A percentile compares a stretch with the other conserved stretches of the same genome.
Evolutionary conservation across 2,797 vertebrate genomes (phyloP).

Genomic region (Acanthurus leucopareius): DNA sequence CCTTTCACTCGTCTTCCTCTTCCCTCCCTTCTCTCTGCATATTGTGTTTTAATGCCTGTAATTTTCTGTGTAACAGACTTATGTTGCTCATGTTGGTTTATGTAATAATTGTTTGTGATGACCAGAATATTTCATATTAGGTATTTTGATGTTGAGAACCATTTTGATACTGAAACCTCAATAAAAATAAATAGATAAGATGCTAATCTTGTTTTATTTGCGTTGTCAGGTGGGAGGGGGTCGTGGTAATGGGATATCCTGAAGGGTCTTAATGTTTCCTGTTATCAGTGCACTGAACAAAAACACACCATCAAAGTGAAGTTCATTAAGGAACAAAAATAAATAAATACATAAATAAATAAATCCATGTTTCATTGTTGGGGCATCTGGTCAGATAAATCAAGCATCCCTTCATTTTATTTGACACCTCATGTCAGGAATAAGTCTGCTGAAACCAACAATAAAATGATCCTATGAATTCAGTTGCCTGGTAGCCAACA

Average conservation of each 20-base stretch:
- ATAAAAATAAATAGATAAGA: slow-evolving; percentile 71
- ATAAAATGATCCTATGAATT: background rate
- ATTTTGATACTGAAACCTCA: slow-evolving; percentile 67
- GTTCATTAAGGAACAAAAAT: no score
- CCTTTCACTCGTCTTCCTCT: slow-evolving; percentile 23
- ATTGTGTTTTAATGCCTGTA: slow-evolving; percentile 63
- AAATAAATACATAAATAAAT: no score
- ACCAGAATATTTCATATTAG: slow-evolving; percentile 45
- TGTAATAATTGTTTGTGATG: slow-evolving; percentile 51
- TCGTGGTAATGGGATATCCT: background rate
- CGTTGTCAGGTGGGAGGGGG: background rate
- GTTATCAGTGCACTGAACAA: background rate
- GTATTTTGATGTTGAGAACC: slow-evolving; percentile 58
- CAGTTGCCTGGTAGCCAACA: background rate
- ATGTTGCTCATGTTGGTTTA: slow-evolving; percentile 27
- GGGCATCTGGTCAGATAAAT: background rate
- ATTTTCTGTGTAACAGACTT: slow-evolving; percentile 45
- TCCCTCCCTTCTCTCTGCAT: background rate
- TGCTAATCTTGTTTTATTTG: slow-evolving; percentile 40
- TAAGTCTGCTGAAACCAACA: background rate
- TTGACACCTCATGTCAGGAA: background rate
- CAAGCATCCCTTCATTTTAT: background rate
- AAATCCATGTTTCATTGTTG: no score
- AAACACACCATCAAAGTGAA: no score
- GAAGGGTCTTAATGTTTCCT: background rate